Percentiles rank a stretch among this genome's conserved stretches.
phyloP scores from a whole-genome alignment of 2,113 vertebrate species.

The Tetrao urogallus region DNA sequence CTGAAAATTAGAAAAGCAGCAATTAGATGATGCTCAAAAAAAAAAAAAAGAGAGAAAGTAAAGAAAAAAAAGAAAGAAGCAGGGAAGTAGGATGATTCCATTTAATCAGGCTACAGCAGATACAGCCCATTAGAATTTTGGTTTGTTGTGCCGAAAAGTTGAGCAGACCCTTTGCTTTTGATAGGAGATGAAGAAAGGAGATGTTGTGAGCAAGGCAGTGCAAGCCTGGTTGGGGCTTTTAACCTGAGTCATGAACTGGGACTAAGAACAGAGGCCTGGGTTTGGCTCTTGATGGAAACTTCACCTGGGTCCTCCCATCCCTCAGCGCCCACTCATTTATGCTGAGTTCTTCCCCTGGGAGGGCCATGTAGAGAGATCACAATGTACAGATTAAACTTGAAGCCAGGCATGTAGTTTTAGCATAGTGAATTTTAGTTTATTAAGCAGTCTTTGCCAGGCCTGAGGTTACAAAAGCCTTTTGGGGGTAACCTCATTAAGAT shows the following conservation, averaged over 20 bases:
- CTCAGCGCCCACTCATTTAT: not conserved
- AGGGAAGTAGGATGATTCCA: not conserved
- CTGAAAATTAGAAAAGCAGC: constrained; percentile 41
- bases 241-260: not conserved
- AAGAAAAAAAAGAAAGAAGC: not conserved
- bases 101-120: not conserved
- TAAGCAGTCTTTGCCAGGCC: constrained; percentile 19
- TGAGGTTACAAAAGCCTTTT: constrained; percentile 56
- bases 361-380: not conserved
- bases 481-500: constrained; percentile 67
- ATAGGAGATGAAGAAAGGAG: not conserved
- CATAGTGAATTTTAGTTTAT: not conserved
- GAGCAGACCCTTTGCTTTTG: not conserved
- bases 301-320: not conserved
- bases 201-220: not conserved
- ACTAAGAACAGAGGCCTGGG: not conserved
- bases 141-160: not conserved
- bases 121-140: not conserved
- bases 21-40: not conserved
- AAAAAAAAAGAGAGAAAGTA: accelerated
- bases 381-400: not conserved
- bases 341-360: not conserved
- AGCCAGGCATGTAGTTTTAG: not conserved
- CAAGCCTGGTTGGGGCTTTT: not conserved
- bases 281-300: not conserved